Conservation (phyloP, 64 coral and sea anemone genomes). For the Orbicella faveolata region DNA sequence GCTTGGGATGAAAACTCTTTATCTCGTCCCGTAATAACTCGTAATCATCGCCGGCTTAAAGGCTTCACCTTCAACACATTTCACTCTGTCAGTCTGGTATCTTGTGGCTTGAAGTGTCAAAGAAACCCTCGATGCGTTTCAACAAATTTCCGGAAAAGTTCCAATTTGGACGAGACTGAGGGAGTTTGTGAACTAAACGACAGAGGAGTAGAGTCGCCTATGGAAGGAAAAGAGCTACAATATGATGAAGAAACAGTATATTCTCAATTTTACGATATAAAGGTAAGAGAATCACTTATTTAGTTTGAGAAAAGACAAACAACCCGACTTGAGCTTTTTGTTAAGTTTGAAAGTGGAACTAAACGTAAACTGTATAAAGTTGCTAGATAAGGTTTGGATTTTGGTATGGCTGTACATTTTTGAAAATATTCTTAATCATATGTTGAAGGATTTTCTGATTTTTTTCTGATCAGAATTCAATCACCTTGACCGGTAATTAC, state of each 20-base stretch:
- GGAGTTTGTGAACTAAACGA: neutral
- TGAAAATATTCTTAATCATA: too few relatives aligned
- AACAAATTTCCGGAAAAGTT: neutral
- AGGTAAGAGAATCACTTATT: neutral
- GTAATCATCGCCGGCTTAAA: neutral
- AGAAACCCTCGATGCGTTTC: slow-evolving; percentile 19
- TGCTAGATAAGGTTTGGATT: too few relatives aligned
- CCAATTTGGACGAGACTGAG: neutral
- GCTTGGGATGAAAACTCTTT: neutral
- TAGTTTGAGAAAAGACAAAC: neutral
- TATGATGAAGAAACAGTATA: neutral
- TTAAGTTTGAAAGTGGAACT: too few relatives aligned
- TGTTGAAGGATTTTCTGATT: too few relatives aligned
- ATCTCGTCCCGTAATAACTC: slow-evolving; percentile 11
- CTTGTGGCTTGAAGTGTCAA: slow-evolving; percentile 10
- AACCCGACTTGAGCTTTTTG: too few relatives aligned
- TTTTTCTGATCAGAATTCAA: too few relatives aligned
- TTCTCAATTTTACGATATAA: neutral
- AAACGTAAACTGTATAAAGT: too few relatives aligned
- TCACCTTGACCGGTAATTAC: too few relatives aligned
- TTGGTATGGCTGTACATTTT: too few relatives aligned
- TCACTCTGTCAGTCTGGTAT: slow-evolving; percentile 1
- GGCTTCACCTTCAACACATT: slow-evolving; percentile 3
- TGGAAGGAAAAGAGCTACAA: neutral
- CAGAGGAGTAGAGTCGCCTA: neutral